These are phyloP conservation scores for Hylaeus volcanicus DNA, from an alignment of 1,140 invertebrate genomes.

Conservation along the genomic window DNA sequence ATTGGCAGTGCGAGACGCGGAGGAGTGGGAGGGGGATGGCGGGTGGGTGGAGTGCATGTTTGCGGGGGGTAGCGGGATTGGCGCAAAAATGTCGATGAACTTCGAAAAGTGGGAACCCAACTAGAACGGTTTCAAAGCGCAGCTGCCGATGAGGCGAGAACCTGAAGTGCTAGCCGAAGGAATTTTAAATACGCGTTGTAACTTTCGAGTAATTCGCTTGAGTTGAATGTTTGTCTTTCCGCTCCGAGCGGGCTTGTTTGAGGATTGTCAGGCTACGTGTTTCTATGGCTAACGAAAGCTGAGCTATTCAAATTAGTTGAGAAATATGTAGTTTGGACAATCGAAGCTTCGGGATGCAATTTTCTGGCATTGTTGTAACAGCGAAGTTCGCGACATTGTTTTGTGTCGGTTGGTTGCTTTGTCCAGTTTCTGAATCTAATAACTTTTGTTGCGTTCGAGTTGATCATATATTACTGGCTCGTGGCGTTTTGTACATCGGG, in stretches of 20 bases:
- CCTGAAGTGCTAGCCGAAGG: conserved; percentile 1
- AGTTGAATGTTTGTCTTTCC: conserved; percentile 32
- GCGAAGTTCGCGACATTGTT: too few relatives aligned
- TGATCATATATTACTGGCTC: too few relatives aligned
- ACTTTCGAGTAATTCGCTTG: conserved; percentile 33
- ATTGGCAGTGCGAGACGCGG: conserved; percentile 50
- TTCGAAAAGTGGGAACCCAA: neutral
- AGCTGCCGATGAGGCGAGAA: neutral
- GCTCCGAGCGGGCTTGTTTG: conserved; percentile 5
- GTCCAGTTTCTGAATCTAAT: too few relatives aligned
- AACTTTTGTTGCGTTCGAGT: too few relatives aligned
- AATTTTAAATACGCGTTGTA: conserved; percentile 31
- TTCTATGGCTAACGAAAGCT: neutral
- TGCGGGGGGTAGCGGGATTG: conserved; percentile 12
- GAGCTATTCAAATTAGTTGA: conserved; percentile 23
- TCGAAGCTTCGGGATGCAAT: neutral
- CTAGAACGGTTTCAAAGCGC: too few relatives aligned
- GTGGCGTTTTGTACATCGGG: too few relatives aligned
- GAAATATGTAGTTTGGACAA: neutral
- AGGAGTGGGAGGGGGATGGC: too few relatives aligned
- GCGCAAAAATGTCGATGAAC: conserved; percentile 52
- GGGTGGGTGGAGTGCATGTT: conserved; percentile 17
- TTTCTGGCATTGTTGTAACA: neutral
- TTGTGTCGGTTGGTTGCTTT: too few relatives aligned
- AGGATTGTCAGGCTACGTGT: conserved; percentile 28